Conservation (phyloP, 2,888 invertebrate species). For the Polydrusus tereticollis region DNA sequence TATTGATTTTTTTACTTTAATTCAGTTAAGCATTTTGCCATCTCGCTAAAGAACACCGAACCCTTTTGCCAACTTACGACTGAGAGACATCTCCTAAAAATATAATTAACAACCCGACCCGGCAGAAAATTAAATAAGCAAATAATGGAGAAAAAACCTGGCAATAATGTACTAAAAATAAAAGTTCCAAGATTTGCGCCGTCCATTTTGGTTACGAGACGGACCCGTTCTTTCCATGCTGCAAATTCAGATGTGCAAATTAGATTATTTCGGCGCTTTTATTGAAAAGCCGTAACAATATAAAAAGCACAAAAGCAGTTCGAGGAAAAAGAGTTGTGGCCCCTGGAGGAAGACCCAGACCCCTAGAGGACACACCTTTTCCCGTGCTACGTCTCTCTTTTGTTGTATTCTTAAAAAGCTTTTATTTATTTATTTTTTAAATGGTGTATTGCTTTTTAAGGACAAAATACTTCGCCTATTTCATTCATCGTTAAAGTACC, state of each 20-base stretch:
- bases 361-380: background rate
- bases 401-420: conserved; percentile 1
- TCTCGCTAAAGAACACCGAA: too few relatives aligned
- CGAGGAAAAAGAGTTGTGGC: conserved; percentile 12
- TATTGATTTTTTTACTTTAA: too few relatives aligned
- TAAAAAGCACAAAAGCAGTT: conserved; percentile 18
- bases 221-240: background rate
- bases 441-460: background rate
- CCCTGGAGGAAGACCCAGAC: background rate
- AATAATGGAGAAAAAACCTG: conserved; percentile 8
- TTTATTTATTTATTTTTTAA: background rate
- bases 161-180: conserved; percentile 18
- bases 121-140: conserved; percentile 13
- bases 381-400: background rate
- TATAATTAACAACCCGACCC: conserved; percentile 13
- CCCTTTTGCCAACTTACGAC: too few relatives aligned
- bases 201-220: conserved; percentile 11
- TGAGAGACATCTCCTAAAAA: conserved; percentile 15
- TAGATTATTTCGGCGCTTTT: conserved; percentile 17
- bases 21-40: too few relatives aligned
- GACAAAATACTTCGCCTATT: background rate
- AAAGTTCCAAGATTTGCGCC: conserved; percentile 11
- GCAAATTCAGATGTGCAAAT: conserved; percentile 19
- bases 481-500: background rate
- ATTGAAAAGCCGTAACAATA: conserved; percentile 19